A percentile compares a stretch with the other conserved stretches of the same genome.
Evolutionary conservation across 2,797 vertebrate species (phyloP).

Genomic region (Hypotaenidia okinawae): DNA sequence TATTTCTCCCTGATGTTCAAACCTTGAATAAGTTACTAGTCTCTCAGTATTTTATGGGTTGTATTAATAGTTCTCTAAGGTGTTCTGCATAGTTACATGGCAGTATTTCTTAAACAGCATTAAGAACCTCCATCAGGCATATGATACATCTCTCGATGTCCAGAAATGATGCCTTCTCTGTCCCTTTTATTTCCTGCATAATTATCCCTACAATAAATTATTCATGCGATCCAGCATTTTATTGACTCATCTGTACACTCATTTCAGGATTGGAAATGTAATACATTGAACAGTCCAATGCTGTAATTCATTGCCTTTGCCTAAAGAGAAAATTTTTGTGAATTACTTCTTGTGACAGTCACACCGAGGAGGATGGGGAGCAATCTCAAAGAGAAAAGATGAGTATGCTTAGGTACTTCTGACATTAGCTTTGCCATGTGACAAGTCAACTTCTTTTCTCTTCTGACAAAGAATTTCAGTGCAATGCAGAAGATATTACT

Average conservation of each 20-base stretch:
- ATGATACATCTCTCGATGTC: neutral
- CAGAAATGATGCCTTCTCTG: neutral
- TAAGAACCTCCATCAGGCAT: neutral
- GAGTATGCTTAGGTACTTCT: neutral
- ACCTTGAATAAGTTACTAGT: neutral
- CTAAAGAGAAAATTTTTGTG: neutral
- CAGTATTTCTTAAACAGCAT: neutral
- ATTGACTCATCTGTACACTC: neutral
- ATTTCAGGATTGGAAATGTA: slow-evolving; percentile 7
- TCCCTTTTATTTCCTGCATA: slow-evolving; percentile 44
- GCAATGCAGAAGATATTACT: neutral
- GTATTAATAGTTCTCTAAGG: slow-evolving; percentile 6
- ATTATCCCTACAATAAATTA: slow-evolving; percentile 42
- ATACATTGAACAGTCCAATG: neutral
- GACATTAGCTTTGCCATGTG: neutral
- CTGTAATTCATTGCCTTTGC: neutral
- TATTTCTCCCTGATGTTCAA: neutral
- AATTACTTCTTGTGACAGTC: neutral
- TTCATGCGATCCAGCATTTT: slow-evolving; percentile 24
- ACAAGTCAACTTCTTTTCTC: neutral
- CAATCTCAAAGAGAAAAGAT: neutral
- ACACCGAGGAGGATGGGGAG: neutral
- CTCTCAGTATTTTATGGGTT: neutral
- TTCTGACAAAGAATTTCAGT: neutral
- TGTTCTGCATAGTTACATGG: neutral